Evolutionary conservation across 2,113 vertebrate species (phyloP).

Genomic region (Vimba vimba): DNA sequence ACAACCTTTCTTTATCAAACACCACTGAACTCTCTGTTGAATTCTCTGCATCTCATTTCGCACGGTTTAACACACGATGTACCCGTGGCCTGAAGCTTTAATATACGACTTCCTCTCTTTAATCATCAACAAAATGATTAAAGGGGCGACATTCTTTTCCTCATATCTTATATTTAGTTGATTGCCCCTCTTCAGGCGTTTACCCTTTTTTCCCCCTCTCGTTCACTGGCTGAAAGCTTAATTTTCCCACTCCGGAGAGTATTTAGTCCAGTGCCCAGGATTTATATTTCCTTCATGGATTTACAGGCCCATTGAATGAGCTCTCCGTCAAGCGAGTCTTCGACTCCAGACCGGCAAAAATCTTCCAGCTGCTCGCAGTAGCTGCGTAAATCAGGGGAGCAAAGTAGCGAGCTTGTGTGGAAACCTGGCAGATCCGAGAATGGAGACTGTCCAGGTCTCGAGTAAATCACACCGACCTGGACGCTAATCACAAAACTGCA

Average conservation of each 20-base stretch:
- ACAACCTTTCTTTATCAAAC: conserved; percentile 21
- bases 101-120: conserved; percentile 49
- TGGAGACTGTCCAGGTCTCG: conserved; percentile 32
- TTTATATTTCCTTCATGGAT: conserved; percentile 64
- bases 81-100: background rate
- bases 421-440: conserved; percentile 47
- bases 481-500: conserved; percentile 36
- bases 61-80: background rate
- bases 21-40: conserved; percentile 7
- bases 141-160: conserved; percentile 43
- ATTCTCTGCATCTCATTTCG: conserved; percentile 1
- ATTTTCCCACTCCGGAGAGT: conserved; percentile 40
- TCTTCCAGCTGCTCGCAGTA: conserved; percentile 58
- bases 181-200: conserved; percentile 28
- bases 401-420: conserved; percentile 55
- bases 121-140: conserved; percentile 56
- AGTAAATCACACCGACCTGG: conserved; percentile 56
- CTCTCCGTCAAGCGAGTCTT: conserved; percentile 63
- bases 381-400: conserved; percentile 63
- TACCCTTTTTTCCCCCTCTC: background rate
- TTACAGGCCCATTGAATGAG: conserved; percentile 59
- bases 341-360: conserved; percentile 60
- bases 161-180: conserved; percentile 61
- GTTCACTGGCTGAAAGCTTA: conserved; percentile 57
- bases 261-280: conserved; percentile 61